phyloP scores from a whole-genome alignment of 2,888 invertebrate species.

The Chouioia cunea region DNA sequence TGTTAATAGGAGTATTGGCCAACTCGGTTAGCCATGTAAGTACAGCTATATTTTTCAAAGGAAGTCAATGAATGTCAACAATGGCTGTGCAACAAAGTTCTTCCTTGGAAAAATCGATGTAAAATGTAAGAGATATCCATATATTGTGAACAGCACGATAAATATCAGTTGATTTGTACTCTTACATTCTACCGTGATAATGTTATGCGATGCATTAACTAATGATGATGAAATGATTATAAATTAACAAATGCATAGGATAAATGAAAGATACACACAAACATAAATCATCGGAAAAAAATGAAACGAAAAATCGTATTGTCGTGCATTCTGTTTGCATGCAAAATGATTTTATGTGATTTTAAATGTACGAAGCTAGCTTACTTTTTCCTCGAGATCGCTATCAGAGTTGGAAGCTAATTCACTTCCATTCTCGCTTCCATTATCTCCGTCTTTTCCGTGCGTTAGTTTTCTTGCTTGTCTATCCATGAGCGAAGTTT shows the following conservation, averaged over 20 bases:
- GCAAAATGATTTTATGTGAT: conserved; percentile 45
- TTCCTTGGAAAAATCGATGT: conserved; percentile 37
- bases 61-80: not conserved
- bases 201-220: conserved; percentile 12
- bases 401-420: conserved; percentile 88
- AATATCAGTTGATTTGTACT: not conserved
- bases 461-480: conserved; percentile 79
- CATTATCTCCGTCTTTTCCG: conserved; percentile 78
- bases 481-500: conserved; percentile 93
- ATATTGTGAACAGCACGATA: not conserved
- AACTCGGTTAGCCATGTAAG: not conserved
- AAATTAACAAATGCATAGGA: conserved; percentile 41
- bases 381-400: conserved; percentile 91
- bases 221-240: conserved; percentile 23
- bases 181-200: conserved; percentile 26
- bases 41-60: conserved; percentile 23
- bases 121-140: conserved; percentile 33
- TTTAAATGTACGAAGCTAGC: conserved; percentile 55
- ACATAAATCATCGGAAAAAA: conserved; percentile 47
- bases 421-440: conserved; percentile 86
- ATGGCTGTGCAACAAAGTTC: not conserved
- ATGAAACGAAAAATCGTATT: conserved; percentile 46
- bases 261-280: conserved; percentile 40
- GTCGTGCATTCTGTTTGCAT: conserved; percentile 48
- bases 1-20: conserved; percentile 8